Evolutionary conservation across 1,140 invertebrate genomes (phyloP), one percentile per base, ranked within the genome.

Genomic region (Heliconius nattereri): DNA sequence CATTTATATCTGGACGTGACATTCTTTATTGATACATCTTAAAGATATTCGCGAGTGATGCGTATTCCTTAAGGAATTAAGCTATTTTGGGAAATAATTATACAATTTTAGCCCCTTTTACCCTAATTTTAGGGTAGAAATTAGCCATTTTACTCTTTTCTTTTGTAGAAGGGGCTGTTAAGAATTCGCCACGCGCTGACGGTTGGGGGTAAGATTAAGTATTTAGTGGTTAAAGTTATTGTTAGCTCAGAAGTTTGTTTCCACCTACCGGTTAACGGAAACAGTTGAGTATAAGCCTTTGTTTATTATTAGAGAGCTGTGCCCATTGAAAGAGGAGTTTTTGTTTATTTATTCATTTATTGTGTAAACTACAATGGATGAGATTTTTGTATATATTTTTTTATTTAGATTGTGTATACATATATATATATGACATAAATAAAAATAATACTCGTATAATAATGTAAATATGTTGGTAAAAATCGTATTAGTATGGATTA

Each of bases 161-260:
- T 52, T 75, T 77, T 23, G 23, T 45, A 54, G 16, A 57, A 71
- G 5, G 71, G 72, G 40, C 78, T 74, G 66, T 57, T 77, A 79
- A 66, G 76, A 78, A 78, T 80, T 82, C 40, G 82, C 80, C 80
- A 85, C 84, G 84, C 78, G 84, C 82, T 85, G 76, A 26, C 76
- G 72, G 80, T 79, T 75, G 84, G 80, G 75, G 84, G 82, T 83
- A 78, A 54, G 26, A 45, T 72, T 54, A n/a, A 32, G n/a, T 45
- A 29, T 32, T 73, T 78, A 40, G 70, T 60, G 49, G 66, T 71
- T 75, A 52, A 40, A 54, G 19, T 70, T n/a, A 52, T 52, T 74
- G 45, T 49, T 29, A 19, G 23, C 23, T n/a, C 2, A 23, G 23
- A 23, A n/a, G 54, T 57, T 57, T 57, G 20, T 57, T 57, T 57